Base-by-base conservation (phyloP, 2,797 vertebrate genomes). In the Danio tinwini region DNA sequence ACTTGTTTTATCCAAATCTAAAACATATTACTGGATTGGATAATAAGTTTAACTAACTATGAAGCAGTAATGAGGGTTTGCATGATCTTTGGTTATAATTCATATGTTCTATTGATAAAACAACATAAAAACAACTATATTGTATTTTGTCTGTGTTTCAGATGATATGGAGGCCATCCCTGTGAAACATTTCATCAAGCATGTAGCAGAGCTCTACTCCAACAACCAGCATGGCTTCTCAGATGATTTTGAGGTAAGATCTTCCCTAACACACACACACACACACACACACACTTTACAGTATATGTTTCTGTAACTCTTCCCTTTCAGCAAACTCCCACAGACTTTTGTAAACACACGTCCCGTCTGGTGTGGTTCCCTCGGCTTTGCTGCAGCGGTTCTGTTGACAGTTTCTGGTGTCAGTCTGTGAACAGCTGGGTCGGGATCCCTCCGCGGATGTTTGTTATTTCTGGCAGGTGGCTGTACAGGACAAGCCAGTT, bases 111-210 rank as follows among this genome's bases (percentile, higher is more conserved):
- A 29, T 3, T 3, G 29, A 29, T 29, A n/a, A n/a, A 29, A 29
- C 3, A n/a, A n/a, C n/a, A n/a, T 29, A 3, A 29, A 29, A 1
- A 29, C 29, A 29, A 3, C 29, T 29, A n/a, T 58, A 5, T 67
- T 67, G 5, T 56, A 49, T 10, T 70, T 1, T 78, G 17, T 29
- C 83, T 56, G 49, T 74, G 19, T 83, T 88, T 56, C 94, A 98
- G 97, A 97, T 92, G 96, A 98, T 88, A 95, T 96, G 95, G 97
- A 97, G 86, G 96, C 96, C 81, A 91, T 98, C 89, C 91, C 95
- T 74, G 95, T 98, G 87, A 97, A 97, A 87, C 95, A 96, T 88
- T 98, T 98, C 70, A 89, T 96, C 84, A 97, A 98, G 91, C 96
- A 96, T 87, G 89, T 97, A 81, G 91, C 93, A 74, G 96, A 96